Conservation (phyloP, 2,888 invertebrate genomes). For the Phyllotreta cruciferae region DNA sequence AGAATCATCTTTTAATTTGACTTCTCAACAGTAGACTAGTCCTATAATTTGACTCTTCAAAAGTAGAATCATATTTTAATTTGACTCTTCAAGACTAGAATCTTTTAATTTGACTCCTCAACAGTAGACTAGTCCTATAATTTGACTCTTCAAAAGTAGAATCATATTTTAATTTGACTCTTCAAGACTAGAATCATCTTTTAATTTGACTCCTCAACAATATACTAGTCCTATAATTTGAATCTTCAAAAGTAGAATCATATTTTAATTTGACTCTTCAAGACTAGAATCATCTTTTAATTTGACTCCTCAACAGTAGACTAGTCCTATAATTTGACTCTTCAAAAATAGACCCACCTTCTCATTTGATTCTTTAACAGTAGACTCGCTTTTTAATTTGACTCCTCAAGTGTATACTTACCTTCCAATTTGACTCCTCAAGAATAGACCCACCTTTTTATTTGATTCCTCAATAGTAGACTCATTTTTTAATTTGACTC, state of each 20-base stretch:
- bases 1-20: constrained; percentile 5
- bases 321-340: background rate
- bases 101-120: too few species aligned
- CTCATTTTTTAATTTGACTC: constrained; percentile 4
- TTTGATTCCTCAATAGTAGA: too few species aligned
- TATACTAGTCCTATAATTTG: too few species aligned
- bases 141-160: too few species aligned
- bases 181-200: background rate
- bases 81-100: background rate
- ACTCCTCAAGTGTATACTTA: background rate
- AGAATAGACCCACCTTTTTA: too few species aligned
- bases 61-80: constrained; percentile 6
- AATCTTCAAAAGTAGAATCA: background rate
- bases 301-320: background rate
- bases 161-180: constrained; percentile 3
- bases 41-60: too few species aligned
- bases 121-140: too few species aligned
- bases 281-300: constrained; percentile 2
- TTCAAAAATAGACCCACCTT: too few species aligned
- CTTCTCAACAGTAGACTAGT: background rate
- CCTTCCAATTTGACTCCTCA: too few species aligned
- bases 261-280: too few species aligned
- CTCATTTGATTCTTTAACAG: too few species aligned
- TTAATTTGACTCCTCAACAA: too few species aligned
- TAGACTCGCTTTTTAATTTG: constrained; percentile 2